A percentile compares a stretch with the other conserved stretches of the same genome.
Evolutionary conservation across 2,797 vertebrate genomes (phyloP).

Genomic region (Xerus rutilus): DNA sequence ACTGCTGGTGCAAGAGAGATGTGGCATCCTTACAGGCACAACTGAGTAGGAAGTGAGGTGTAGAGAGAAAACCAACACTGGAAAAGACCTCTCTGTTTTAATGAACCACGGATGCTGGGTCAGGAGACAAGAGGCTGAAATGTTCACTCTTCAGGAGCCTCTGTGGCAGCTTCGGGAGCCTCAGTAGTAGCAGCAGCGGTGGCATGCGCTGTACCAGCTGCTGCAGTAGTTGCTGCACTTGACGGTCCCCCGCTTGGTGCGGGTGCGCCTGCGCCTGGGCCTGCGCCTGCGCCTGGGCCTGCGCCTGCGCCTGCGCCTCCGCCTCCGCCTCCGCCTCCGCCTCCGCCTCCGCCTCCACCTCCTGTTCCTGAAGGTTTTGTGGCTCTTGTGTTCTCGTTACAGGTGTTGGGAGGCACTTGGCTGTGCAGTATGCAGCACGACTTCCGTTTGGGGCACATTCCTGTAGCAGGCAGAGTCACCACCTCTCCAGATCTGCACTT

Average conservation of each 20-base stretch:
- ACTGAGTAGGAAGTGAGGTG: not conserved
- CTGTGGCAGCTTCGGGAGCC: not conserved
- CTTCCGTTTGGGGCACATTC: not conserved
- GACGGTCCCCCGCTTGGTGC: no score
- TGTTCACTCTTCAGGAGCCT: not conserved
- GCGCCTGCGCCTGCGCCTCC: fast-evolving
- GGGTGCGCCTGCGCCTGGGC: no score
- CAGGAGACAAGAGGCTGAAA: not conserved
- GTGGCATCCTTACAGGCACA: not conserved
- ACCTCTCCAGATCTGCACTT: not conserved
- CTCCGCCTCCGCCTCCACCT: not conserved
- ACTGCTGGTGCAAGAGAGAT: not conserved
- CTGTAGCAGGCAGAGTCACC: fast-evolving
- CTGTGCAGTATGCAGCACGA: not conserved
- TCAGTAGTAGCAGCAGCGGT: no score
- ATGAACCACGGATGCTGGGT: constrained; percentile 5
- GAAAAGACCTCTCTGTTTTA: constrained; percentile 60
- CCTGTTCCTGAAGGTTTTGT: fast-evolving
- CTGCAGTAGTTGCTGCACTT: no score
- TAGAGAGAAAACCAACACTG: constrained; percentile 25
- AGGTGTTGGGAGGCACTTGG: fast-evolving
- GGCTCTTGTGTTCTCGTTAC: fast-evolving
- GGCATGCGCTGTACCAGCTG: no score
- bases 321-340: no score
- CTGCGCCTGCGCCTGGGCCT: fast-evolving